Base-by-base conservation (phyloP, 2,797 vertebrate genomes). In the Parauchenoglanis ngamensis region DNA sequence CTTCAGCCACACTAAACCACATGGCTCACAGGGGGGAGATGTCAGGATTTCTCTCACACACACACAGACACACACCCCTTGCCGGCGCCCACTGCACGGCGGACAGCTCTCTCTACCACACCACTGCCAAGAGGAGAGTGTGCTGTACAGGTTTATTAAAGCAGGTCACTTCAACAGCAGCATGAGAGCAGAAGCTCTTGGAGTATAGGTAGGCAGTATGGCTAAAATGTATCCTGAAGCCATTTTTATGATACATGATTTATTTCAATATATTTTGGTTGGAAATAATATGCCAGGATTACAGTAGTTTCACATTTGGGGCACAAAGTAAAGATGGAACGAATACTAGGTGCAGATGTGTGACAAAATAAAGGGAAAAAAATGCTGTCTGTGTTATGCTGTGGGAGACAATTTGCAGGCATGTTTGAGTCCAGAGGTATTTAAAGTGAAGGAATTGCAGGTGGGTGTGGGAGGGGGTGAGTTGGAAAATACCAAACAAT, bases 141-240 rank as follows among this genome's bases (percentile, higher is more conserved):
- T 52, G 86, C 86, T 89, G 46, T 78, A 56, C 31, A 23, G 59
- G 75, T 68, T 31, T 87, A 86, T 72, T 56, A 85, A 40, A 75
- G 54, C 63, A 67, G 61, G 86, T 73, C 23, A 59, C 35, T 86
- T 70, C 21, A 85, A 31, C 77, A 28, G 73, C 56, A 44, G 78
- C 40, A 44, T 82, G 80, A 54, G 28, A 77, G 61, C 72, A 65
- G 59, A 54, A 63, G 17, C 52, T 56, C 15, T 77, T 54, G 73
- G 15, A 28, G 13, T 54, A 35, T 4, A 78, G n/a, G n/a, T 11
- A 56, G 52, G 28, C 19, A 78, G 35, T 21, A 35, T 23, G n/a
- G 35, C 52, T 56, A 56, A 52, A 52, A 56, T 21, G 25, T 44
- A n/a, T 79, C 52, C 35, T 79, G 19, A 28, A 40, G 19, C 1